A percentile compares a stretch with the other conserved stretches of the same genome.
Conservation (phyloP, 2,797 vertebrate genomes). For the Bothrops alternatus region DNA sequence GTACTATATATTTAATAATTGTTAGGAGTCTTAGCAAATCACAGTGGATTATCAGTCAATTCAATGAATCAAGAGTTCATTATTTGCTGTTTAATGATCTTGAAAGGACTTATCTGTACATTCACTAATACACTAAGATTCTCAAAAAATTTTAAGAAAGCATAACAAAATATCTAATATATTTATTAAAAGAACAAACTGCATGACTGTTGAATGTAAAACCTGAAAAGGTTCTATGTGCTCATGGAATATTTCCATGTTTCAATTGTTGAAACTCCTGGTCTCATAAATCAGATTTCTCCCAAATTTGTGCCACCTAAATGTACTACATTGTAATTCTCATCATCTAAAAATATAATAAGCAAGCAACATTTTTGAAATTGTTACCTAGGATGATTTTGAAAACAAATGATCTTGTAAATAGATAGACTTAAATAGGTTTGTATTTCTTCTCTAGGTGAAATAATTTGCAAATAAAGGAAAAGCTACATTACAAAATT, state of each 20-base stretch:
- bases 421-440: not conserved
- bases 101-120: not conserved
- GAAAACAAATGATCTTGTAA: not conserved
- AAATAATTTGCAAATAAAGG: not conserved
- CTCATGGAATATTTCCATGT: not conserved
- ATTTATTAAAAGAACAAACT: not conserved
- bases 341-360: not conserved
- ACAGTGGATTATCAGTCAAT: not conserved
- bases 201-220: not conserved
- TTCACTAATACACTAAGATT: not conserved
- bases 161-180: not conserved
- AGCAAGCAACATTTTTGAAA: not conserved
- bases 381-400: not conserved
- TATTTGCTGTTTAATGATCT: not conserved
- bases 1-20: not conserved
- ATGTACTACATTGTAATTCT: not conserved
- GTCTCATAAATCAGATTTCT: not conserved
- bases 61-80: not conserved
- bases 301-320: not conserved
- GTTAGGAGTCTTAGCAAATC: not conserved
- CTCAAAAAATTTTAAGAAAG: not conserved
- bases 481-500: conserved; percentile 24
- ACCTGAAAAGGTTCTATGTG: not conserved
- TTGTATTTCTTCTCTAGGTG: not conserved
- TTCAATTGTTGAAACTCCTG: not conserved